Percentiles rank a stretch among this genome's conserved stretches.
Conservation (phyloP, 1,140 invertebrate genomes). For the Drosophila nigrodunni region DNA sequence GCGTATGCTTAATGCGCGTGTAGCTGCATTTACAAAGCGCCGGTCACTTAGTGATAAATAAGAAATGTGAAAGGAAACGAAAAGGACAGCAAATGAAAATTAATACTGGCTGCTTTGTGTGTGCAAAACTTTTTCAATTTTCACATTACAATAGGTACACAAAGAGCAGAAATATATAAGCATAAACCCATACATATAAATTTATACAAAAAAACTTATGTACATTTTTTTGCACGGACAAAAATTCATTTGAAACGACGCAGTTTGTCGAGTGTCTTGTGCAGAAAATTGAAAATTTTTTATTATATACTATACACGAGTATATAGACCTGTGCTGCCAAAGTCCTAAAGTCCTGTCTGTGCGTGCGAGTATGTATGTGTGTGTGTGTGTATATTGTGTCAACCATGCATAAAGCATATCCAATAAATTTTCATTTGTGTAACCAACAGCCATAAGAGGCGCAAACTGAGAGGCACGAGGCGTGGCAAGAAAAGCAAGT, state of each 20-base stretch:
- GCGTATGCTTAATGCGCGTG: conserved; percentile 33
- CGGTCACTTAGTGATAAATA: background rate
- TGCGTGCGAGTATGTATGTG: too few relatives aligned
- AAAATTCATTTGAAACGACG: conserved; percentile 36
- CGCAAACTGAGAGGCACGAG: conserved; percentile 12
- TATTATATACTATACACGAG: conserved; percentile 25
- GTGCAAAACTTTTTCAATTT: conserved; percentile 48
- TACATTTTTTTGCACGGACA: conserved; percentile 18
- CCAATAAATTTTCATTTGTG: conserved; percentile 79
- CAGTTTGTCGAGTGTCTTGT: conserved; percentile 48
- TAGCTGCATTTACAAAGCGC: conserved; percentile 13
- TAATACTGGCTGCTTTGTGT: conserved; percentile 9
- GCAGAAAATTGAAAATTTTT: conserved; percentile 53
- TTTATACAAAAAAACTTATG: background rate
- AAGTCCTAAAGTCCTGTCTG: conserved; percentile 19
- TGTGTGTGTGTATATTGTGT: conserved; percentile 46
- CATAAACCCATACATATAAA: background rate
- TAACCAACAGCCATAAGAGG: conserved; percentile 58
- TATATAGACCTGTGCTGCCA: conserved; percentile 14
- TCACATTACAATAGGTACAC: conserved; percentile 23
- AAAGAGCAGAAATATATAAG: conserved; percentile 1
- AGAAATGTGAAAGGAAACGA: background rate
- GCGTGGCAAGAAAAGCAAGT: conserved; percentile 42
- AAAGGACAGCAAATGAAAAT: background rate
- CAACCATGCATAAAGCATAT: conserved; percentile 70